Percentiles rank a stretch among this genome's conserved stretches.
Evolutionary conservation across 2,797 vertebrate genomes (phyloP).

Genomic region (Lithobates sylvaticus): DNA sequence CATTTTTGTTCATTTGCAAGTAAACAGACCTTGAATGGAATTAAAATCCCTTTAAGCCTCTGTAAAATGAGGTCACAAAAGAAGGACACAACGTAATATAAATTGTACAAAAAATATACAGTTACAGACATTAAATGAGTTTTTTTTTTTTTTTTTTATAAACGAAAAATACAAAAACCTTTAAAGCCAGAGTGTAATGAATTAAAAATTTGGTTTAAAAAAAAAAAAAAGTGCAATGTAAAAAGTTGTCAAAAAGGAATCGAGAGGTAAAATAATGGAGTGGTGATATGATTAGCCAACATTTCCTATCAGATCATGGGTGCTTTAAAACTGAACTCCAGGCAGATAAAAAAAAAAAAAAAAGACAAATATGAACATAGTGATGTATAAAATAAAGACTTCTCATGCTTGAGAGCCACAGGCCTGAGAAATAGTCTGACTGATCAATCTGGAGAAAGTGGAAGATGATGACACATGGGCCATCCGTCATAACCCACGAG

Average conservation of each 20-base stretch:
- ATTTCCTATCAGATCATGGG: constrained; percentile 14
- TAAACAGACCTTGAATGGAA: constrained; percentile 68
- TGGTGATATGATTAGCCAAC: constrained; percentile 38
- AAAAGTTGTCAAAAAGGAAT: constrained; percentile 74
- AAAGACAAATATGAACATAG: too few species aligned
- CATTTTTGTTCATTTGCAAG: constrained; percentile 64
- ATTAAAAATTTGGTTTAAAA: constrained; percentile 77
- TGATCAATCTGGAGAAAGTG: too few species aligned
- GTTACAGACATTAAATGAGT: constrained; percentile 72
- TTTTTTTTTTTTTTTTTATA: constrained; percentile 62
- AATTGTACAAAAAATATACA: constrained; percentile 60
- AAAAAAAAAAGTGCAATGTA: constrained; percentile 81
- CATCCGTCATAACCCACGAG: too few species aligned
- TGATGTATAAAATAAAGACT: too few species aligned
- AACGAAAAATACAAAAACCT: constrained; percentile 74
- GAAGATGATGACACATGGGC: too few species aligned
- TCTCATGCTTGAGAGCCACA: too few species aligned
- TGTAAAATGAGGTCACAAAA: constrained; percentile 61
- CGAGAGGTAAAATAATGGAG: constrained; percentile 72
- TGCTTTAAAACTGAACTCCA: neutral
- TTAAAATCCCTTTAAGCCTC: constrained; percentile 62
- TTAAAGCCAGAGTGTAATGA: constrained; percentile 72
- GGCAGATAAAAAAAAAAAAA: too few species aligned
- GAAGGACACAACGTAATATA: constrained; percentile 67
- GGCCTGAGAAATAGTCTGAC: too few species aligned